Percentiles rank a stretch among this genome's conserved stretches.
Evolutionary conservation across 2,888 invertebrate genomes (phyloP).

Genomic region (Cheilosia impressa): DNA sequence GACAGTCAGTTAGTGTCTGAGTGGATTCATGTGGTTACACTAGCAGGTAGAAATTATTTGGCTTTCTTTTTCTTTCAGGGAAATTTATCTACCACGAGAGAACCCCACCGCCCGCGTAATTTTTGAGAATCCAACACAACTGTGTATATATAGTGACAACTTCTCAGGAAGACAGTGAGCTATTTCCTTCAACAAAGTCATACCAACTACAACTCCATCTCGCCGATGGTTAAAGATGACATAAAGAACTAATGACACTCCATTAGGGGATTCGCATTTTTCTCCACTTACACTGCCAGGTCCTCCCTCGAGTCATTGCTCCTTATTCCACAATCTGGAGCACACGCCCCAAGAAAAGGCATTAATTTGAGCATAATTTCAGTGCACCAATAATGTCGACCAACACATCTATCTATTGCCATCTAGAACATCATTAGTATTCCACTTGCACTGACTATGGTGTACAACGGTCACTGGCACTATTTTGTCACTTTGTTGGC

Average conservation of each 20-base stretch:
- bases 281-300: constrained; percentile 12
- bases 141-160: not conserved
- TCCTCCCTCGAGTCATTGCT: not conserved
- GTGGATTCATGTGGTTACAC: too few species aligned
- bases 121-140: not conserved
- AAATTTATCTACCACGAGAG: too few species aligned
- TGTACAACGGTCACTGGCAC: constrained; percentile 20
- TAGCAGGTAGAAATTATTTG: too few species aligned
- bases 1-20: too few species aligned
- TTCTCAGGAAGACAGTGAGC: not conserved
- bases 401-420: not conserved
- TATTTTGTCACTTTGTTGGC: constrained; percentile 40
- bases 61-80: too few species aligned
- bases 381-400: constrained; percentile 10
- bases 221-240: not conserved
- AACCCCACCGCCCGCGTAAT: too few species aligned
- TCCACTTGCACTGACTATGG: constrained; percentile 3
- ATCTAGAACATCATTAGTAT: constrained; percentile 31
- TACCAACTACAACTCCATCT: not conserved
- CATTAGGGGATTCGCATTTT: constrained; percentile 35
- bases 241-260: constrained; percentile 39
- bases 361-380: constrained; percentile 30
- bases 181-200: not conserved
- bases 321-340: not conserved
- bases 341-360: not conserved